These are phyloP conservation scores for Epizoanthus stellaris DNA, from an alignment of 92 coral and sea anemone genomes.

Conservation along the genomic window DNA sequence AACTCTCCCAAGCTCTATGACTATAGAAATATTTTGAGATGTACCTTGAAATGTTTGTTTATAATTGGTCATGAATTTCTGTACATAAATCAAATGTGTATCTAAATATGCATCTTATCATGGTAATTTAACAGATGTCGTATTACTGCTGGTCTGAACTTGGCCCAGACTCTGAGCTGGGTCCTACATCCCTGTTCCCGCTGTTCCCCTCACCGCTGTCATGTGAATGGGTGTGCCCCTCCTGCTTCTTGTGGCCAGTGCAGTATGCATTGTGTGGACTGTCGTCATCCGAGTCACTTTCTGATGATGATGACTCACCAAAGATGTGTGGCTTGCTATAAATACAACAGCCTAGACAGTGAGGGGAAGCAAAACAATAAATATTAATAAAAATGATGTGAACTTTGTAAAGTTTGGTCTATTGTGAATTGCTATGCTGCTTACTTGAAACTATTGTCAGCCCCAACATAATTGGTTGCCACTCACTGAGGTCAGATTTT, in stretches of 20 bases:
- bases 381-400: not conserved
- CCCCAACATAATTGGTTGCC: not conserved
- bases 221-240: conserved; percentile 55
- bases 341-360: conserved; percentile 87
- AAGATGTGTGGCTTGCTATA: conserved; percentile 91
- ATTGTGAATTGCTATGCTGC: not conserved
- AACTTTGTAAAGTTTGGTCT: not conserved
- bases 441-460: not conserved
- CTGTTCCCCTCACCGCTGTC: conserved; percentile 29
- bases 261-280: conserved; percentile 93
- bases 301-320: conserved; percentile 96
- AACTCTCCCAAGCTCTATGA: too few relatives aligned
- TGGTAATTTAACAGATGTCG: too few relatives aligned
- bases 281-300: conserved; percentile 91
- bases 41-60: too few relatives aligned
- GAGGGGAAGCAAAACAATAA: not conserved
- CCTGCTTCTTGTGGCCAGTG: conserved; percentile 89
- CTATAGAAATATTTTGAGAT: too few relatives aligned
- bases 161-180: conserved; percentile 2
- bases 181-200: conserved; percentile 41
- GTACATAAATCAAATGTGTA: too few relatives aligned
- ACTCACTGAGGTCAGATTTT: too few relatives aligned
- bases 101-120: too few relatives aligned
- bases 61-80: too few relatives aligned
- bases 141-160: not conserved